A percentile compares a stretch with the other conserved stretches of the same genome.
Evolutionary conservation across 2,797 vertebrate genomes (phyloP).

Genomic region (Ptychobarbus kaznakovi): DNA sequence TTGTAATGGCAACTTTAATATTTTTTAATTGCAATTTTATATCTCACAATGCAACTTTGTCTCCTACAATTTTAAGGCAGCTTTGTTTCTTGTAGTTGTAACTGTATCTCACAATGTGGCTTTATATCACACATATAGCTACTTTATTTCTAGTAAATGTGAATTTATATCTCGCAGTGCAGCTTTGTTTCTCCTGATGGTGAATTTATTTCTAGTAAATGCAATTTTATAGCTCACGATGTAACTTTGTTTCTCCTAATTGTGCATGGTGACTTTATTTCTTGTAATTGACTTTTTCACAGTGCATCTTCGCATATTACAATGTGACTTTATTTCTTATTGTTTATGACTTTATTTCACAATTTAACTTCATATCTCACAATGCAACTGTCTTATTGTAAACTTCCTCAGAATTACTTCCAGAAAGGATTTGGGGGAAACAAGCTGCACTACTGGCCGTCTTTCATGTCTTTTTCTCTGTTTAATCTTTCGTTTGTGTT

Average conservation of each 20-base stretch:
- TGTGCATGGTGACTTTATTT: not conserved
- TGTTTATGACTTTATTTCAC: not conserved
- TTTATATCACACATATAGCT: not conserved
- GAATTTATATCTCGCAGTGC: not conserved
- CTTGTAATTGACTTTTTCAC: not conserved
- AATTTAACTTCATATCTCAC: not conserved
- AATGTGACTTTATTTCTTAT: not conserved
- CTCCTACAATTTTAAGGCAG: not conserved
- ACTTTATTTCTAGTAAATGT: not conserved
- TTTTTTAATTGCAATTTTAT: not conserved
- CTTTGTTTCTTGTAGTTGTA: not conserved
- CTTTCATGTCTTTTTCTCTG: not conserved
- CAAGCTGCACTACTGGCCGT: not conserved
- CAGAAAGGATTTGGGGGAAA: conserved; percentile 7
- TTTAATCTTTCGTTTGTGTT: not conserved
- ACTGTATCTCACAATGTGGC: not conserved
- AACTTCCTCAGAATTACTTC: conserved; percentile 2
- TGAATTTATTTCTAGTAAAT: not conserved
- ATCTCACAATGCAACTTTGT: not conserved
- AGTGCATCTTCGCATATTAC: not conserved
- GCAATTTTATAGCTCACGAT: not conserved
- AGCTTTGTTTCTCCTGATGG: not conserved
- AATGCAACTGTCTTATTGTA: not conserved
- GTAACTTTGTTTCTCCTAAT: not conserved
- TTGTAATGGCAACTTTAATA: not conserved